These are phyloP conservation scores for Calephelis nemesis DNA, from an alignment of 1,140 invertebrate genomes.

Conservation along the genomic window DNA sequence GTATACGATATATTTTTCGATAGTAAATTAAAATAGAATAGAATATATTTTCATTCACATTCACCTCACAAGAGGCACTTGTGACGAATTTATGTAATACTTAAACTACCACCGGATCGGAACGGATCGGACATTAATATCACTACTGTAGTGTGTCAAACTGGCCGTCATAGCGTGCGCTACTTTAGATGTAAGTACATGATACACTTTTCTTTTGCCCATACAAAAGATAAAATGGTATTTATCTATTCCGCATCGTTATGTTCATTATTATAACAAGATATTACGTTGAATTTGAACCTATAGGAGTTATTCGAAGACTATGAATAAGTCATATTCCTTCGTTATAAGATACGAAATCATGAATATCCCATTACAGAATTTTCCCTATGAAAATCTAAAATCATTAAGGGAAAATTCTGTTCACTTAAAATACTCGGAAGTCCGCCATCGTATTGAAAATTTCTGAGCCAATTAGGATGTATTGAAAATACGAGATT, in stretches of 20 bases:
- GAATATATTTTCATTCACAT: no score
- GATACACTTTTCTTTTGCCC: no score
- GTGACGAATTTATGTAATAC: no score
- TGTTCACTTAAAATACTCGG: slow-evolving; percentile 1
- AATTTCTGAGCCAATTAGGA: slow-evolving; percentile 1
- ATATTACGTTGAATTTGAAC: slow-evolving; percentile 48
- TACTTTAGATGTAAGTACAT: no score
- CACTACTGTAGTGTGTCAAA: no score
- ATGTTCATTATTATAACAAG: slow-evolving; percentile 62
- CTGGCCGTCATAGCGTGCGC: no score
- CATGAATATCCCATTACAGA: slow-evolving; percentile 40
- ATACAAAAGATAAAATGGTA: no score
- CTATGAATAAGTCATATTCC: slow-evolving; percentile 71
- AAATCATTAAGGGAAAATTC: slow-evolving; percentile 14
- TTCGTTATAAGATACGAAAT: slow-evolving; percentile 68
- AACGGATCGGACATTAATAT: no score
- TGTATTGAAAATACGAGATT: background rate
- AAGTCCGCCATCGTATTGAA: slow-evolving; percentile 3
- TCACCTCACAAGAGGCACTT: no score
- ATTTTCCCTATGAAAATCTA: slow-evolving; percentile 23
- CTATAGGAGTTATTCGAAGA: slow-evolving; percentile 56
- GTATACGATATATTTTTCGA: no score
- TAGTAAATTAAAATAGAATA: no score
- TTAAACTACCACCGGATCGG: no score
- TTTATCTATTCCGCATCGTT: slow-evolving; percentile 28